phyloP scores from a whole-genome alignment of 2,113 vertebrate genomes.

The Archocentrus centrarchus region DNA sequence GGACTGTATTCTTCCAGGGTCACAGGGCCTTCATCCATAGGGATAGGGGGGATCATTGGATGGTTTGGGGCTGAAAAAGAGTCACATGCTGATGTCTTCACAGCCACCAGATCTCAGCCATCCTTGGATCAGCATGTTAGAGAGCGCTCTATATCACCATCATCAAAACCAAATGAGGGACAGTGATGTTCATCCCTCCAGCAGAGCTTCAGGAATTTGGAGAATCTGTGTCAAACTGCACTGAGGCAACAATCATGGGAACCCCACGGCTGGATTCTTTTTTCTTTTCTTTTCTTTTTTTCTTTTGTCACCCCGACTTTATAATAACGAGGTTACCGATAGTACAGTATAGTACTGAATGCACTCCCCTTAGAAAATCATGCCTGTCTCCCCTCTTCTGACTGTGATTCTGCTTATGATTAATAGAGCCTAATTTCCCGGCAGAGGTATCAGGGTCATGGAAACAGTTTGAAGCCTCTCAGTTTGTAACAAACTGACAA shows the following conservation, averaged over 20 bases:
- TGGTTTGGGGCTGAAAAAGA: too few relatives aligned
- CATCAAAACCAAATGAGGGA: background rate
- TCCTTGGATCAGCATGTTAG: too few relatives aligned
- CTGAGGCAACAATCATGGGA: background rate
- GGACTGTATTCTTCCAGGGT: too few relatives aligned
- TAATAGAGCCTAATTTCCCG: background rate
- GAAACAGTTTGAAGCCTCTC: background rate
- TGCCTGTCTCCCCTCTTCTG: background rate
- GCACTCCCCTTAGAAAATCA: too few relatives aligned
- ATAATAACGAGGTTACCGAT: background rate
- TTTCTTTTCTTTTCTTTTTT: background rate
- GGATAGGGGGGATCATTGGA: too few relatives aligned
- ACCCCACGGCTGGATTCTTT: background rate
- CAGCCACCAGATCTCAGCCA: too few relatives aligned
- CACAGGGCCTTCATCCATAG: too few relatives aligned
- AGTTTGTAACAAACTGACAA: background rate
- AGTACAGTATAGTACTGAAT: fast-evolving
- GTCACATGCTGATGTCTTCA: background rate
- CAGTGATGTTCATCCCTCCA: background rate
- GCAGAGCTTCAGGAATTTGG: background rate
- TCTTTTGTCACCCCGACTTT: background rate
- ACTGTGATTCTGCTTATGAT: background rate
- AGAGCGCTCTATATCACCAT: too few relatives aligned
- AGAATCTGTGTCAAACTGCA: background rate
- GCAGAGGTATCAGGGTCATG: background rate